Base-by-base conservation (phyloP, 2,888 invertebrate genomes). In the Chrysolina haemoptera region DNA sequence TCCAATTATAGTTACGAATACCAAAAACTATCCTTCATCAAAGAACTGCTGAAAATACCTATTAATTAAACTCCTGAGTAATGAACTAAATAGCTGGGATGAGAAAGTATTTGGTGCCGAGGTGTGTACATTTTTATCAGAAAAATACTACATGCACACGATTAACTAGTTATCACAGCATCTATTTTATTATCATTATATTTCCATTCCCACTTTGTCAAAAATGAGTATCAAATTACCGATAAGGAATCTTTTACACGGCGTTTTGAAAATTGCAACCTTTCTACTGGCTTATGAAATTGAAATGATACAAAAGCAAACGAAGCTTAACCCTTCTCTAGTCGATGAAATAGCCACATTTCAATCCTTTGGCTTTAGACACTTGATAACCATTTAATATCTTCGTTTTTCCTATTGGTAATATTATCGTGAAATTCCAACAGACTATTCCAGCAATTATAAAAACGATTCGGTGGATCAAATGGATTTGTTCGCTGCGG, bases 391-490 rank as follows among this genome's bases (percentile, higher is more conserved):
- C 27, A 27, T 35, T 59, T 10, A 2, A 9, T 2, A 59, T 59
- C 59, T n/a, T 59, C 59, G 35, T 59, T 35, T 9, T 35, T 59
- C 1, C 16, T 22, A 27, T 59, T n/a, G 14, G 22, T 27, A 35
- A 27, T 35, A 3, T 27, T 14, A 59, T 59, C 59, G 50, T 50
- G 59, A 66, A 22, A 48, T 62, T 35, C 63, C 68, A 14, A 4
- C 67, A 2, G 10, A 50, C 40, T 48, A 73, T 66, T 70, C 40
- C 55, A 53, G 62, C 63, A 14, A 63, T 35, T 50, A 20, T 40
- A 35, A 72, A 67, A 62, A 62, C 63, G 66, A 62, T 66, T 48
- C 63, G 55, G 69, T 50, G 66, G 70, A 66, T 66, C 65, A 69
- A 67, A 43, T 66, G 48, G 66, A 70, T 67, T 48, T 40, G 40